Percentiles rank a stretch among this genome's conserved stretches.
Conservation (phyloP, 2,888 invertebrate genomes). For the Drosophila kambysellisi region DNA sequence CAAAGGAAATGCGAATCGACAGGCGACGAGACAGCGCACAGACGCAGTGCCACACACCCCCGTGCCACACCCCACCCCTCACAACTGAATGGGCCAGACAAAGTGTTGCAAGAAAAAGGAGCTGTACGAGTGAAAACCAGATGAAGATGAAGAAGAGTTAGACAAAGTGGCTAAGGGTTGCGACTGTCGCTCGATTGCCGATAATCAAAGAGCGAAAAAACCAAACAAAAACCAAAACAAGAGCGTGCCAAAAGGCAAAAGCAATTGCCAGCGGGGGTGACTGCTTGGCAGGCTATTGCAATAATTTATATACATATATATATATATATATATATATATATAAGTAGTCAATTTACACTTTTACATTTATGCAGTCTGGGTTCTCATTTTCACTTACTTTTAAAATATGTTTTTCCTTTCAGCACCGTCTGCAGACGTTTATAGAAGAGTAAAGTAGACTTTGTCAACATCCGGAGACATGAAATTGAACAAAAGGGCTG, state of each 20-base stretch:
- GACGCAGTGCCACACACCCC: constrained; percentile 34
- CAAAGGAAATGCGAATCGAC: constrained; percentile 65
- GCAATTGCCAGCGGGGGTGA: not conserved
- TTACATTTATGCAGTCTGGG: not conserved
- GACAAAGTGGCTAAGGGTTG: constrained; percentile 48
- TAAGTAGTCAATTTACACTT: constrained; percentile 1
- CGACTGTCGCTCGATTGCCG: constrained; percentile 51
- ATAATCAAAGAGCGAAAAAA: constrained; percentile 21
- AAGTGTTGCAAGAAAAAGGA: constrained; percentile 4
- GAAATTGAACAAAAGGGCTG: not conserved
- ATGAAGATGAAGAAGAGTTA: constrained; percentile 25
- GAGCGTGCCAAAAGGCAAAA: constrained; percentile 25
- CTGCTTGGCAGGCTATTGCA: not conserved
- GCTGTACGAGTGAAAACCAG: constrained; percentile 11
- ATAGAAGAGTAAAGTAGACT: not conserved
- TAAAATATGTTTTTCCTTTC: not conserved
- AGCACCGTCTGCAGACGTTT: not conserved
- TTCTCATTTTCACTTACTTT: constrained; percentile 36
- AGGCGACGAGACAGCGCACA: constrained; percentile 72
- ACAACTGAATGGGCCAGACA: constrained; percentile 19
- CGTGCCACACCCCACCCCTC: not conserved
- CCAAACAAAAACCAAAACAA: constrained; percentile 9
- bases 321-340: not conserved
- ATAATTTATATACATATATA: constrained; percentile 66
- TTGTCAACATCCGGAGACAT: not conserved